Conservation (phyloP, 2,888 invertebrate species). For the Euplagia quadripunctaria region DNA sequence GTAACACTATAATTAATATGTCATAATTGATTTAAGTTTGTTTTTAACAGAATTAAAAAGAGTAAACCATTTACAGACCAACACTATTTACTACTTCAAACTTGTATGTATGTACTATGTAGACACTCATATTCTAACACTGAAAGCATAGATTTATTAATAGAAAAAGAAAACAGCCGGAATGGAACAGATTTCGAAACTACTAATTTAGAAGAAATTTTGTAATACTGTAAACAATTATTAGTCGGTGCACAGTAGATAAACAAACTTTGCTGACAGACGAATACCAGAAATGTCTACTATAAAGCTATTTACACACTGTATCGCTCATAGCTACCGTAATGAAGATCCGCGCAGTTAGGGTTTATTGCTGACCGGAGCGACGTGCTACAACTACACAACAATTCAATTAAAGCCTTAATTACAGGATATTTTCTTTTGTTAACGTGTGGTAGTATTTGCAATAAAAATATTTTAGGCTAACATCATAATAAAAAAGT, state of each 20-base stretch:
- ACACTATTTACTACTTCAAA: no score
- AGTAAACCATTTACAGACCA: no score
- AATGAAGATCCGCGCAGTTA: neutral
- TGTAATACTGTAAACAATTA: constrained; percentile 53
- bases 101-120: no score
- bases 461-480: neutral
- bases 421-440: neutral
- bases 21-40: neutral
- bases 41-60: neutral
- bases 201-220: constrained; percentile 41
- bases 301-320: neutral
- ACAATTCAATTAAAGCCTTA: neutral
- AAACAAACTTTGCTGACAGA: constrained; percentile 65
- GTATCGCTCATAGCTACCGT: neutral
- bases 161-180: neutral
- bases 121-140: no score
- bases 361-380: neutral
- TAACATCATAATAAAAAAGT: neutral
- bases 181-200: constrained; percentile 21
- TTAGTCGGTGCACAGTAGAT: constrained; percentile 37
- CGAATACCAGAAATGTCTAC: constrained; percentile 56
- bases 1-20: neutral
- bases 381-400: neutral
- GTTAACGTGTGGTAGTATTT: neutral
- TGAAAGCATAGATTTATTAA: neutral